phyloP scores from a whole-genome alignment of 2,797 vertebrate species.

The Aselliscus stoliczkanus region DNA sequence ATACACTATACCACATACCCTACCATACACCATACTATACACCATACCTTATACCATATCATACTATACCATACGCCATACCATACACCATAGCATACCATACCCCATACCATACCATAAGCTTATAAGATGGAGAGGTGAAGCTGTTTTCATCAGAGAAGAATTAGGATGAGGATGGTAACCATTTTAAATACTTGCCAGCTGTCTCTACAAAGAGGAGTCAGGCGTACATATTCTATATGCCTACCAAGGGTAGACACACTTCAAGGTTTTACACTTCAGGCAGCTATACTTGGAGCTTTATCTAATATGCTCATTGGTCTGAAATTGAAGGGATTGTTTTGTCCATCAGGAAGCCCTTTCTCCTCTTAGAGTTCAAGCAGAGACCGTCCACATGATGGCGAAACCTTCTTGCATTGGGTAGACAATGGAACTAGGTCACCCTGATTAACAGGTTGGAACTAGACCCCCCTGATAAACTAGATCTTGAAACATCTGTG shows the following conservation, averaged over 20 bases:
- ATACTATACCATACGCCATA: too few species aligned
- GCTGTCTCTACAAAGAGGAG: neutral
- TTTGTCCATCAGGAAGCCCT: neutral
- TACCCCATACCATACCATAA: neutral
- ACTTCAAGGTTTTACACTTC: neutral
- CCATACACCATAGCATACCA: too few species aligned
- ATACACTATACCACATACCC: too few species aligned
- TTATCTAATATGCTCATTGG: neutral
- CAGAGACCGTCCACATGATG: neutral
- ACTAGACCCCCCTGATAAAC: neutral
- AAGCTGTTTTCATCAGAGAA: neutral
- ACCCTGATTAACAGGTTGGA: neutral
- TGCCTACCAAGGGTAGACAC: neutral
- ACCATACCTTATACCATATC: too few species aligned
- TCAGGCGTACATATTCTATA: neutral
- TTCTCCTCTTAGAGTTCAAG: neutral
- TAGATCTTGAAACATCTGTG: neutral
- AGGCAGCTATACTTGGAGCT: too few species aligned
- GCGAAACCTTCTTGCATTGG: neutral
- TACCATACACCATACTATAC: too few species aligned
- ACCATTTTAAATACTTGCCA: neutral
- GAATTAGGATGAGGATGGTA: neutral
- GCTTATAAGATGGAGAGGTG: neutral
- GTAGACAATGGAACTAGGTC: neutral
- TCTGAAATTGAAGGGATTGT: neutral